Conservation (phyloP, 2,113 vertebrate species). For the Pseudorhombus dupliciocellatus region DNA sequence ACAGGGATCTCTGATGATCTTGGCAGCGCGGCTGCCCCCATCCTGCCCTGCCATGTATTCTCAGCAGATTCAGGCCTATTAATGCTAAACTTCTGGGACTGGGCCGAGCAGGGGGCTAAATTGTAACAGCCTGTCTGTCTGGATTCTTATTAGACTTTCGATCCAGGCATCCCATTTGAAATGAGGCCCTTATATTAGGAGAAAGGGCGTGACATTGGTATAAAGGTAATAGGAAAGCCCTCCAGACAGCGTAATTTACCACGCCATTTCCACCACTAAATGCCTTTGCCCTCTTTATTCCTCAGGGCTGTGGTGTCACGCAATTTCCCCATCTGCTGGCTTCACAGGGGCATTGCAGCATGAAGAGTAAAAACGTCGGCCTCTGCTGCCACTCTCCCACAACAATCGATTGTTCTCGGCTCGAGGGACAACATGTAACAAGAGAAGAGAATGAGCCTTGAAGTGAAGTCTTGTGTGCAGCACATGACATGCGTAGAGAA, state of each 20-base stretch:
- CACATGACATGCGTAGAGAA: constrained; percentile 54
- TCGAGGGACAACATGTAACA: constrained; percentile 17
- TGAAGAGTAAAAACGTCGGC: constrained; percentile 1
- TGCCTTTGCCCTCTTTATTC: constrained; percentile 23
- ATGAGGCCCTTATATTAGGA: constrained; percentile 10
- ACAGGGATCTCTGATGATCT: constrained; percentile 55
- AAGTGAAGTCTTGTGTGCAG: constrained; percentile 48
- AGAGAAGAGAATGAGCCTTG: constrained; percentile 53
- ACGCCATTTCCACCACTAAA: constrained; percentile 29
- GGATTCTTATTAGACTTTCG: constrained; percentile 44
- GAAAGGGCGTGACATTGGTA: constrained; percentile 23
- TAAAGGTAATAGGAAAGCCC: constrained; percentile 34
- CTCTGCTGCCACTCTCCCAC: neutral
- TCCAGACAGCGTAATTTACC: constrained; percentile 36
- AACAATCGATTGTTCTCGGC: constrained; percentile 32
- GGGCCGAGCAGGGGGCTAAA: constrained; percentile 22
- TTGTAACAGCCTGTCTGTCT: constrained; percentile 24
- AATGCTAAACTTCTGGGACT: constrained; percentile 54
- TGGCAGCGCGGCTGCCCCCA: constrained; percentile 34
- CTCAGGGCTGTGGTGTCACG: neutral
- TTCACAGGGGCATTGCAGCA: constrained; percentile 12
- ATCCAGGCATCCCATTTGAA: constrained; percentile 12
- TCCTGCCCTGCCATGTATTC: constrained; percentile 60
- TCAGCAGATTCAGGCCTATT: constrained; percentile 64
- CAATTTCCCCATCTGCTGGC: constrained; percentile 67